These are phyloP conservation scores for Semicossyphus pulcher DNA, from an alignment of 2,113 vertebrate species.

Conservation along the genomic window DNA sequence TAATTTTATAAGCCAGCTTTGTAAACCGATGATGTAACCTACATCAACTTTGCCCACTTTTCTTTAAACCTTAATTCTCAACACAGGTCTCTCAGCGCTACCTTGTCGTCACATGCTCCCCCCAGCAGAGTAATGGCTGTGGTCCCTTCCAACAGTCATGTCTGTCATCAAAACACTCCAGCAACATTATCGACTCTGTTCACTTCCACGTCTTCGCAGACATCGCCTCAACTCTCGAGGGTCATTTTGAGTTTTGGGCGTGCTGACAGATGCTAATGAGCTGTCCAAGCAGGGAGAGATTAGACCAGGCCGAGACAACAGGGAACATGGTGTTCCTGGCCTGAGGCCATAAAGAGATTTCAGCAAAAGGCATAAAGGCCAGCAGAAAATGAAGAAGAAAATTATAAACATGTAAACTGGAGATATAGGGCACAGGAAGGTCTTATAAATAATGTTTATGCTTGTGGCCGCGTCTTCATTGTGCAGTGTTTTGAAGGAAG, in stretches of 20 bases:
- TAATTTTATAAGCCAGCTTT: slow-evolving; percentile 10
- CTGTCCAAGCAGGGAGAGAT: slow-evolving; percentile 48
- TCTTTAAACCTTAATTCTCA: slow-evolving; percentile 8
- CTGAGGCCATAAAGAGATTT: slow-evolving; percentile 20
- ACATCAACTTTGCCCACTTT: neutral
- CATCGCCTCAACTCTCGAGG: slow-evolving; percentile 39
- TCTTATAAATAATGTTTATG: neutral
- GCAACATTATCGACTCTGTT: slow-evolving; percentile 38
- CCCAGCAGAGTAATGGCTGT: slow-evolving; percentile 6
- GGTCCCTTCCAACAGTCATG: slow-evolving; percentile 2
- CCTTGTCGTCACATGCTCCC: neutral
- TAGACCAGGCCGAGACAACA: slow-evolving; percentile 27
- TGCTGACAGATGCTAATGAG: slow-evolving; percentile 67
- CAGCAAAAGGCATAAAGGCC: neutral
- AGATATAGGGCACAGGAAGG: too few species aligned
- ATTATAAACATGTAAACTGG: neutral
- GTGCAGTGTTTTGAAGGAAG: neutral
- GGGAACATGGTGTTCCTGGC: slow-evolving; percentile 39
- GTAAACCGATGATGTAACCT: neutral
- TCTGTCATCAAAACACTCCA: slow-evolving; percentile 46
- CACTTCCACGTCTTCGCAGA: slow-evolving; percentile 26
- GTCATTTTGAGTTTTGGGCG: slow-evolving; percentile 31
- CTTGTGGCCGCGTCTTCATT: neutral
- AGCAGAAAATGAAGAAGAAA: slow-evolving; percentile 5
- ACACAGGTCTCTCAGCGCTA: neutral